Evolutionary conservation across 1,140 invertebrate genomes (phyloP).

Genomic region (Drosophila auraria): DNA sequence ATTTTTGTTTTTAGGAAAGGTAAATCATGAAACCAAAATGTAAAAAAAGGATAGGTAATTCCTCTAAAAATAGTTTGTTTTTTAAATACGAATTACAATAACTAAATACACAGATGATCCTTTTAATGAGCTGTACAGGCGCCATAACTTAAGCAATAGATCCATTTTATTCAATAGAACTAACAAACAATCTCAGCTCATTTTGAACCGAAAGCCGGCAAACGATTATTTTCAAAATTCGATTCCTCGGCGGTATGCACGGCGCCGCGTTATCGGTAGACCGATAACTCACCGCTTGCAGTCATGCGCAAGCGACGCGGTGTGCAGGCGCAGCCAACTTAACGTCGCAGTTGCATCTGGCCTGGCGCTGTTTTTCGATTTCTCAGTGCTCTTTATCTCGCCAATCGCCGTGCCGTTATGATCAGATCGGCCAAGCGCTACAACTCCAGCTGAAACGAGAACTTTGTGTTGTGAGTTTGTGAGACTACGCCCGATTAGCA

Average conservation of each 20-base stretch:
- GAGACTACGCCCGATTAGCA: slow-evolving; percentile 16
- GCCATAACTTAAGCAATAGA: too few species aligned
- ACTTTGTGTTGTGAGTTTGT: slow-evolving; percentile 29
- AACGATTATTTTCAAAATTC: not conserved
- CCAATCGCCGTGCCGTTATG: slow-evolving; percentile 24
- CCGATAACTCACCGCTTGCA: not conserved
- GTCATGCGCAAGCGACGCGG: not conserved
- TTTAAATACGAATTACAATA: too few species aligned
- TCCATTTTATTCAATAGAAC: too few species aligned
- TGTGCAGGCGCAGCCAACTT: not conserved
- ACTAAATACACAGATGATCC: too few species aligned
- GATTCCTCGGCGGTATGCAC: not conserved
- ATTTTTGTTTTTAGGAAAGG: too few species aligned
- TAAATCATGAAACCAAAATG: too few species aligned
- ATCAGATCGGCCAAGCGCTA: slow-evolving; percentile 25
- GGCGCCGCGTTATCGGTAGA: not conserved
- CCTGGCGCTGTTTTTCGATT: slow-evolving; percentile 44
- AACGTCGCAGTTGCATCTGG: slow-evolving; percentile 10
- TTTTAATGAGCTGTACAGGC: too few species aligned
- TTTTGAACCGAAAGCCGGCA: not conserved
- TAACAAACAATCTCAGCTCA: too few species aligned
- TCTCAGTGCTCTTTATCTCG: slow-evolving; percentile 22
- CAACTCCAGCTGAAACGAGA: slow-evolving; percentile 29
- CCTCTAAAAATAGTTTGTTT: too few species aligned
- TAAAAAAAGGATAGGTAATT: too few species aligned